A percentile compares a stretch with the other conserved stretches of the same genome.
Conservation (phyloP, 1,140 invertebrate species). For the Ceratina japonica region DNA sequence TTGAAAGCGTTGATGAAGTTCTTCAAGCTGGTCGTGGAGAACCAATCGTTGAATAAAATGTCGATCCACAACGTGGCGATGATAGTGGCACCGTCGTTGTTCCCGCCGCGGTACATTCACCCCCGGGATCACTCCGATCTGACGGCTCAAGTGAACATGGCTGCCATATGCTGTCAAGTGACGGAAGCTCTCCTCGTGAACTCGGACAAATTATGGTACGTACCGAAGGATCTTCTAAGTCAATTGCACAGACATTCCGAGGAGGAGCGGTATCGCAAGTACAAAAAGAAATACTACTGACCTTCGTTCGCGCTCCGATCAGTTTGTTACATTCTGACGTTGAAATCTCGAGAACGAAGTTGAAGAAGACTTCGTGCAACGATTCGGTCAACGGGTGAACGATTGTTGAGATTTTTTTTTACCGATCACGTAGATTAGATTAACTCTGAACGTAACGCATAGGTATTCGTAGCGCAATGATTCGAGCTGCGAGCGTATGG, state of each 20-base stretch:
- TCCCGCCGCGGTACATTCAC: constrained; percentile 86
- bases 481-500: not conserved
- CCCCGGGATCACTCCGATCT: constrained; percentile 79
- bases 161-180: constrained; percentile 89
- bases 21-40: constrained; percentile 85
- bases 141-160: constrained; percentile 88
- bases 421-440: not conserved
- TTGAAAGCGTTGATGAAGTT: constrained; percentile 88
- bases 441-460: not conserved
- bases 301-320: not conserved
- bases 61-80: constrained; percentile 93
- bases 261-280: constrained; percentile 78
- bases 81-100: constrained; percentile 95
- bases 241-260: constrained; percentile 84
- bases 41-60: constrained; percentile 91
- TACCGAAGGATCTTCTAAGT: constrained; percentile 85
- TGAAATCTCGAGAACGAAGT: no score
- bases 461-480: not conserved
- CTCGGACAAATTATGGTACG: constrained; percentile 87
- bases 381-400: no score
- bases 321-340: no score
- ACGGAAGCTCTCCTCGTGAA: constrained; percentile 89
- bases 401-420: no score
- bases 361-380: no score
- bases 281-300: constrained; percentile 74